Conservation (phyloP, 2,888 invertebrate species). For the Andrena bucephala region DNA sequence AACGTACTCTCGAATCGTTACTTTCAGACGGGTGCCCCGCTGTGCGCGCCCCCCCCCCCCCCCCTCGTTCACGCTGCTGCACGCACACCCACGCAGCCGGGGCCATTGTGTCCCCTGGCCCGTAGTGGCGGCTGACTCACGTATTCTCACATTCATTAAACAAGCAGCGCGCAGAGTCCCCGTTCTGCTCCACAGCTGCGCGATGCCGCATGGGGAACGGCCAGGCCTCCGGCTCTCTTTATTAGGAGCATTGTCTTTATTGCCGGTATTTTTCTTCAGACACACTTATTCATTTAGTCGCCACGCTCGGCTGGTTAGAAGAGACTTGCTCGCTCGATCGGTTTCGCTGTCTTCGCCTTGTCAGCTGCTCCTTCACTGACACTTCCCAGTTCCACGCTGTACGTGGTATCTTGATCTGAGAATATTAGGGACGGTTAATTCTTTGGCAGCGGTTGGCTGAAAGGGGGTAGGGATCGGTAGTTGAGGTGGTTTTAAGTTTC, state of each 20-base stretch:
- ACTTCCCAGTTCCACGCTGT: no score
- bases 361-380: background rate
- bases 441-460: no score
- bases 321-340: background rate
- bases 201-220: slow-evolving; percentile 49
- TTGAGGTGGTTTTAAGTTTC: no score
- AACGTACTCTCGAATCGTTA: slow-evolving; percentile 43
- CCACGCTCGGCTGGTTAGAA: background rate
- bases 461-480: no score
- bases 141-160: slow-evolving; percentile 69
- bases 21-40: slow-evolving; percentile 30
- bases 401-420: no score
- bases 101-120: slow-evolving; percentile 39
- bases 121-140: slow-evolving; percentile 30
- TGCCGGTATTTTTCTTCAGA: slow-evolving; percentile 37
- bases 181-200: slow-evolving; percentile 63
- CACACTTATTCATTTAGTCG: slow-evolving; percentile 44
- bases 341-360: background rate
- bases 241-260: slow-evolving; percentile 64
- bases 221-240: slow-evolving; percentile 51
- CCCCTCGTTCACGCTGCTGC: slow-evolving; percentile 10
- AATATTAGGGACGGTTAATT: no score
- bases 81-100: slow-evolving; percentile 33
- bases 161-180: slow-evolving; percentile 54
- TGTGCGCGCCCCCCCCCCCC: no score